Conservation (phyloP, 2,888 invertebrate genomes). For the Tryphoninae sp. region DNA sequence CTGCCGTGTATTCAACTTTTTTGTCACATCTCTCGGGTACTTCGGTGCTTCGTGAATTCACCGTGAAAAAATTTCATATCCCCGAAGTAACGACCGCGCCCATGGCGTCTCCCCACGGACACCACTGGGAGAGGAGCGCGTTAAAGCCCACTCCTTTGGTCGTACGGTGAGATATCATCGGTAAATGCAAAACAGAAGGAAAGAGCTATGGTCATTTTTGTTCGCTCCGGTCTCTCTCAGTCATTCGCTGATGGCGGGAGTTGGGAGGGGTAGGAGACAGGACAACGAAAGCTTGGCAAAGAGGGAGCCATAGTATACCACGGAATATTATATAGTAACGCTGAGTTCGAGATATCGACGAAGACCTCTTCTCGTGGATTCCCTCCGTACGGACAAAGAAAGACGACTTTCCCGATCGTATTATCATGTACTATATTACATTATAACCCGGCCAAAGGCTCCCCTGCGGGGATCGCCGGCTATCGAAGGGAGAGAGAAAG, state of each 20-base stretch:
- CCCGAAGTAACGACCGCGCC: constrained; percentile 72
- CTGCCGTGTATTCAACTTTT: constrained; percentile 36
- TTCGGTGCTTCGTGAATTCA: constrained; percentile 22
- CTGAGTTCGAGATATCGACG: constrained; percentile 54
- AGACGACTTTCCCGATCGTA: constrained; percentile 14
- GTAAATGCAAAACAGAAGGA: constrained; percentile 78
- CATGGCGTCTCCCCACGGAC: constrained; percentile 71
- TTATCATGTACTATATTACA: constrained; percentile 56
- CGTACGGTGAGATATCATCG: constrained; percentile 76
- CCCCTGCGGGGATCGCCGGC: constrained; percentile 47
- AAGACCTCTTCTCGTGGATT: constrained; percentile 42
- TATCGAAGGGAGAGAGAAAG: constrained; percentile 29
- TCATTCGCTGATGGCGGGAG: constrained; percentile 24
- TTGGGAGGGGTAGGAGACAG: constrained; percentile 28
- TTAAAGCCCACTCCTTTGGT: constrained; percentile 74
- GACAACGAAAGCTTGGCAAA: constrained; percentile 6
- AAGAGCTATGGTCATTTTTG: constrained; percentile 38
- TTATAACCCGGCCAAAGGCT: constrained; percentile 41
- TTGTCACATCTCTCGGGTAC: not conserved
- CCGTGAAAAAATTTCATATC: constrained; percentile 47
- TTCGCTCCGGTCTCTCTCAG: constrained; percentile 27
- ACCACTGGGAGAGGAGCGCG: constrained; percentile 65
- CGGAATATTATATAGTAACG: constrained; percentile 43
- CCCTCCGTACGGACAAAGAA: not conserved
- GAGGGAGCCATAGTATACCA: constrained; percentile 16